phyloP scores from a whole-genome alignment of 37 sponge, comb jelly and placozoan species.

The Geodia barretti region DNA sequence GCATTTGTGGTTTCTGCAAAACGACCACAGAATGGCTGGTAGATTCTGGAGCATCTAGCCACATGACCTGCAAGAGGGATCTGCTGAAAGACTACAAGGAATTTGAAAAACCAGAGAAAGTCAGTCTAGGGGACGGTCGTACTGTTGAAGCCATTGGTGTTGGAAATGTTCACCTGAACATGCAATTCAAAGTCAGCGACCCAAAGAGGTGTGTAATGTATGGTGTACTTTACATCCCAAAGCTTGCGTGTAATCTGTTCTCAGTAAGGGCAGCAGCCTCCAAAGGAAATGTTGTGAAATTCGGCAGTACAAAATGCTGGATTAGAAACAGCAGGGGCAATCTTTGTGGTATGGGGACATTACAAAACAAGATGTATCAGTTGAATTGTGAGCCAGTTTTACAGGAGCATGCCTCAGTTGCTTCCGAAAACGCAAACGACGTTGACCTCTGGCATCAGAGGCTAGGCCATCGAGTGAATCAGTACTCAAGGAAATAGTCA shows the following conservation, averaged over 20 bases:
- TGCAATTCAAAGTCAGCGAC: slow-evolving; percentile 24
- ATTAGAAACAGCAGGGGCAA: slow-evolving; percentile 24
- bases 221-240: slow-evolving; percentile 17
- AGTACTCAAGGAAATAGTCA: slow-evolving; percentile 22
- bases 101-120: slow-evolving; percentile 21
- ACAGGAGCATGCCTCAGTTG: slow-evolving; percentile 23
- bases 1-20: slow-evolving; percentile 31
- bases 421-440: background rate
- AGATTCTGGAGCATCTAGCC: slow-evolving; percentile 63
- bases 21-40: slow-evolving; percentile 33
- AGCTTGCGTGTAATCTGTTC: slow-evolving; percentile 33
- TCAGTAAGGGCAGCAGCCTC: slow-evolving; percentile 40
- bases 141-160: slow-evolving; percentile 37
- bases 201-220: slow-evolving; percentile 17
- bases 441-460: slow-evolving; percentile 58
- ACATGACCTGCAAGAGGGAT: slow-evolving; percentile 46
- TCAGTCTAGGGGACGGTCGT: slow-evolving; percentile 29
- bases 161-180: slow-evolving; percentile 25
- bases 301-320: slow-evolving; percentile 33
- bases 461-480: slow-evolving; percentile 50
- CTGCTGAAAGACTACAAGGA: slow-evolving; percentile 36
- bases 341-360: slow-evolving; percentile 36
- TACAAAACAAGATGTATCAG: slow-evolving; percentile 31
- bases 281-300: slow-evolving; percentile 27
- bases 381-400: slow-evolving; percentile 18